phyloP scores from a whole-genome alignment of 2,797 vertebrate genomes.

The Myotis vivesi region DNA sequence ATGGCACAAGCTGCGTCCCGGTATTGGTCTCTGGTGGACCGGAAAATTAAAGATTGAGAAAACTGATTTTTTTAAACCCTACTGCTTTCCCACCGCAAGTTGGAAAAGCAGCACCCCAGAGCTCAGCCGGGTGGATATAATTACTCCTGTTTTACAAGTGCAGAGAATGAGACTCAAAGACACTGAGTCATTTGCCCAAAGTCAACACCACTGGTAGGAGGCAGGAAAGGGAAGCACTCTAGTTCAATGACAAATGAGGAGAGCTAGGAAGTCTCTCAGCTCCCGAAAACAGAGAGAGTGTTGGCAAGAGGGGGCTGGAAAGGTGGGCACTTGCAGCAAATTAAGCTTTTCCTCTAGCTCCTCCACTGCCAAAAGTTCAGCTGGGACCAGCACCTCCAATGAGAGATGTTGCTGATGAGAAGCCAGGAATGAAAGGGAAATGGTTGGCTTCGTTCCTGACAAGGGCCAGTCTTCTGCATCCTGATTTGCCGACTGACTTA shows the following conservation, averaged over 20 bases:
- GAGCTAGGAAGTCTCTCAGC: neutral
- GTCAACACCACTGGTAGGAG: neutral
- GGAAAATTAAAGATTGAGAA: neutral
- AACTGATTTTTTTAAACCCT: neutral
- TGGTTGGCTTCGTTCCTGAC: neutral
- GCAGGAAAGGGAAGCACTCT: neutral
- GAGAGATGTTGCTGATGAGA: neutral
- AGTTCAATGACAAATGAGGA: constrained; percentile 27
- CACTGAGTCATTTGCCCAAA: neutral
- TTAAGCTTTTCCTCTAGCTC: neutral
- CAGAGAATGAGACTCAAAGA: constrained; percentile 31
- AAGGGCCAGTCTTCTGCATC: neutral
- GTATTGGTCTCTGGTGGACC: neutral
- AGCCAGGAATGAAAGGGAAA: neutral
- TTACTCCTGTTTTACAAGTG: constrained; percentile 25
- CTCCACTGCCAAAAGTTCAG: neutral
- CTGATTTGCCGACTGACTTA: neutral
- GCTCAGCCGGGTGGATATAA: neutral
- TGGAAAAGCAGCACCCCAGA: neutral
- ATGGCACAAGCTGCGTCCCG: neutral
- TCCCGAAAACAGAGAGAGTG: neutral
- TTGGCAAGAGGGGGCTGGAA: neutral
- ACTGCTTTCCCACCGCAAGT: neutral
- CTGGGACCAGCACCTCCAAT: neutral
- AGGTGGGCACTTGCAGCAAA: neutral